phyloP scores from a whole-genome alignment of 1,140 invertebrate species.

The Procambarus virginalis region DNA sequence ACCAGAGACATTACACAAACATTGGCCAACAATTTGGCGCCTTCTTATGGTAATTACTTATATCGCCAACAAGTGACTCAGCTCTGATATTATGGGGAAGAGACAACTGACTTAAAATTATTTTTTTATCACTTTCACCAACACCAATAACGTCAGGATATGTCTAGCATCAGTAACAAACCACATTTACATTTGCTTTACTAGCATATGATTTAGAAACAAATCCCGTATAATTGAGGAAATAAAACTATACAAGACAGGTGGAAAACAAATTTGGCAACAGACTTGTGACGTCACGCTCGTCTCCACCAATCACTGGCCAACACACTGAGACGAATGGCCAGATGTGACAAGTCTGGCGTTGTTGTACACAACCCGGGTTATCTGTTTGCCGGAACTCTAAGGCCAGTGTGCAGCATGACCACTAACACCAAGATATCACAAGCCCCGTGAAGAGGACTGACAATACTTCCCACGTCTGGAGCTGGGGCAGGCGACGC shows the following conservation, averaged over 20 bases:
- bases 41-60: too few relatives aligned
- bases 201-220: background rate
- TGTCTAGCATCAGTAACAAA: background rate
- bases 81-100: too few relatives aligned
- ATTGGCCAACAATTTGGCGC: too few relatives aligned
- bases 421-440: slow-evolving; percentile 18
- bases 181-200: background rate
- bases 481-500: background rate
- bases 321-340: background rate
- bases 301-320: background rate
- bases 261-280: background rate
- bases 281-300: background rate
- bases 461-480: background rate
- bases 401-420: slow-evolving; percentile 2
- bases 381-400: background rate
- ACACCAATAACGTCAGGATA: background rate
- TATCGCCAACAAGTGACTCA: too few relatives aligned
- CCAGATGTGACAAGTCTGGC: background rate
- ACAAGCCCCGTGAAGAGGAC: slow-evolving; percentile 10
- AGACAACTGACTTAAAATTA: too few relatives aligned
- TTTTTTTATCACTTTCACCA: too few relatives aligned
- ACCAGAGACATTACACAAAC: too few relatives aligned
- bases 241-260: background rate
- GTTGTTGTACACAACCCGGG: background rate
- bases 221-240: background rate